These are phyloP conservation scores for Percopsis omiscomaycus DNA, from an alignment of 2,797 vertebrate genomes.

Conservation along the genomic window DNA sequence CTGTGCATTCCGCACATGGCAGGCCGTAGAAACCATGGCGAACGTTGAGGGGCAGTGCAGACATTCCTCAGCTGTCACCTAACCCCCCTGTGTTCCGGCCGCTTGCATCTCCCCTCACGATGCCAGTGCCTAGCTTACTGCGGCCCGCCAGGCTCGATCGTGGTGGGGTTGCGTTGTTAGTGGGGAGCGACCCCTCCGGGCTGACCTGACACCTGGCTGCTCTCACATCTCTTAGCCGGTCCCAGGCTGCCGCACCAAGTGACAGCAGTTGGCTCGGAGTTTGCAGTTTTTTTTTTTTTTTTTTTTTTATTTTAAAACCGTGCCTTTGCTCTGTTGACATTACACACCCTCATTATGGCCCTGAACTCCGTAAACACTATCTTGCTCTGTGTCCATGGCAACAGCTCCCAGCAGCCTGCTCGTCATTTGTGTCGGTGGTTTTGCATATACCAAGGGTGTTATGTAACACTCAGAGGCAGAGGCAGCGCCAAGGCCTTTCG, in stretches of 20 bases:
- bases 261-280: constrained; percentile 35
- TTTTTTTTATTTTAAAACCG: constrained; percentile 22
- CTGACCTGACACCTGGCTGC: no score
- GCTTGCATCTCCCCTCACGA: constrained; percentile 29
- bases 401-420: constrained; percentile 61
- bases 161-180: background rate
- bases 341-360: constrained; percentile 56
- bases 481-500: constrained; percentile 36
- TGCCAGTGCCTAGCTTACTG: constrained; percentile 56
- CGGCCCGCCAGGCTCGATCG: constrained; percentile 54
- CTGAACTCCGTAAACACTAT: constrained; percentile 63
- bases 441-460: constrained; percentile 74
- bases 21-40: constrained; percentile 83
- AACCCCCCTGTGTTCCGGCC: constrained; percentile 34
- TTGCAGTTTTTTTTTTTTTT: background rate
- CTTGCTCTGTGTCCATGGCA: constrained; percentile 65
- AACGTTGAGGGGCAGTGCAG: constrained; percentile 72
- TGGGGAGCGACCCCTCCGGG: background rate
- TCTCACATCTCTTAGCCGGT: no score
- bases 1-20: constrained; percentile 86
- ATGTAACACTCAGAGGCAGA: constrained; percentile 61
- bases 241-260: background rate
- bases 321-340: constrained; percentile 57
- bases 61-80: constrained; percentile 90
- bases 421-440: constrained; percentile 68